Evolutionary conservation across 2,113 vertebrate species (phyloP), one percentile per base, ranked within the genome.

Genomic region (Epinephelus fuscoguttatus): DNA sequence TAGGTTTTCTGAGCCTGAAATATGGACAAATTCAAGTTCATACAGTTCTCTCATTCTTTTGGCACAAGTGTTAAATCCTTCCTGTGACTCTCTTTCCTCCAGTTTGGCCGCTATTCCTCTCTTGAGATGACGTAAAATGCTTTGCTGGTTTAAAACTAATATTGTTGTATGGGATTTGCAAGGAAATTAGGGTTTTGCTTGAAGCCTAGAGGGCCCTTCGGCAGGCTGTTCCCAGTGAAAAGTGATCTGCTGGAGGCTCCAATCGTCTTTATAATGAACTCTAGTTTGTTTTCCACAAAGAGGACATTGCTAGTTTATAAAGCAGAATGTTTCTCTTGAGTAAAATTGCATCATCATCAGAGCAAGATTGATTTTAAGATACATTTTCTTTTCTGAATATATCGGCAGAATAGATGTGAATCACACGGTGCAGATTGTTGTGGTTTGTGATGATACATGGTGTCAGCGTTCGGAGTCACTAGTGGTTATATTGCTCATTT

Each of bases 231-330:
- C 81, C 85, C 91, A 98, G 96, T 94, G 97, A 98, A 95, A 91
- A 93, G 91, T 86, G 96, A 98, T 85, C 89, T 97, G 90, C 96
- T 94, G 53, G 96, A 97, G 78, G 95, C 97, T 79, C 89, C 95
- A 70, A 96, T 96, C 7, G 96, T 94, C 95, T 53, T 55, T 47
- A 42, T 40, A 53, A 68, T 72, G 47, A 84, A 53, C 50, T 73
- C 2, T 23, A 7, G 53, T 79, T 87, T 52, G 63, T 61, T 74
- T 64, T 62, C 19, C 19, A 56, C 18, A 13, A 78, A 64, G 17
- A 81, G 49, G 15, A 84, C 21, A 45, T 57, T 23, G 3, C 5
- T 33, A 3, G 57, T 57, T 78, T 75, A 25, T 11, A 45, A 75
- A 57, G 19, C 75, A 70, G 5, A 63, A 42, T 23, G 57, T 45